A percentile compares a stretch with the other conserved stretches of the same genome.
Evolutionary conservation across 2,113 vertebrate species (phyloP).

Genomic region (Bos taurus): DNA sequence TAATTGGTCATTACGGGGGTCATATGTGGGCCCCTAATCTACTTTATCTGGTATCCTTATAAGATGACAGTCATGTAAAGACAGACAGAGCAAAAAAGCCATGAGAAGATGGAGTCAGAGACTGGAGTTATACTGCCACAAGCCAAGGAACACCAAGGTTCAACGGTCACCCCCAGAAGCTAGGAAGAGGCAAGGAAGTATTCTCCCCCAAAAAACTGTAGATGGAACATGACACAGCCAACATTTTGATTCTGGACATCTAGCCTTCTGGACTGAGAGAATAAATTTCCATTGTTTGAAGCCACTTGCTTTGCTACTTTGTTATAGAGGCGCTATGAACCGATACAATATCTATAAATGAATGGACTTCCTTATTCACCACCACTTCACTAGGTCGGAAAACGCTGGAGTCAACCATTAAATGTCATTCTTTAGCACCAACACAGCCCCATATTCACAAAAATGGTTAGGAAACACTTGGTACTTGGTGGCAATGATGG

Average conservation of each 20-base stretch:
- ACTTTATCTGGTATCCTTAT: not conserved
- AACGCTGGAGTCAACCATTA: not conserved
- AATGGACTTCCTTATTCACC: not conserved
- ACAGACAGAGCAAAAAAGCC: not conserved
- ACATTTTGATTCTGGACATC: not conserved
- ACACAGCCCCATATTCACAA: not conserved
- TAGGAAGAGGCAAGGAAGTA: not conserved
- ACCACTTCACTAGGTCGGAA: not conserved
- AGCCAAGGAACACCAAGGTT: not conserved
- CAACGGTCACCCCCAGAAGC: not conserved
- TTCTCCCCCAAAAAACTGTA: not conserved
- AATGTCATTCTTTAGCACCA: not conserved
- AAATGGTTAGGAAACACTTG: not conserved
- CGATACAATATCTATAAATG: not conserved
- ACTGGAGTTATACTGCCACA: not conserved
- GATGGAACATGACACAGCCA: not conserved
- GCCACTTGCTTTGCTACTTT: not conserved
- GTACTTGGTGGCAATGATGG: not conserved
- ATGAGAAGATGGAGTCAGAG: not conserved
- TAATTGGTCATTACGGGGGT: not conserved
- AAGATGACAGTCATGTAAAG: not conserved
- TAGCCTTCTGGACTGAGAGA: not conserved
- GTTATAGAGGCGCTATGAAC: not conserved
- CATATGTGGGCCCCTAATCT: not conserved
- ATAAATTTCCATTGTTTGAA: not conserved